Percentiles rank a stretch among this genome's conserved stretches.
Conservation (phyloP, 2,797 vertebrate species). For the Manis crassicaudata region DNA sequence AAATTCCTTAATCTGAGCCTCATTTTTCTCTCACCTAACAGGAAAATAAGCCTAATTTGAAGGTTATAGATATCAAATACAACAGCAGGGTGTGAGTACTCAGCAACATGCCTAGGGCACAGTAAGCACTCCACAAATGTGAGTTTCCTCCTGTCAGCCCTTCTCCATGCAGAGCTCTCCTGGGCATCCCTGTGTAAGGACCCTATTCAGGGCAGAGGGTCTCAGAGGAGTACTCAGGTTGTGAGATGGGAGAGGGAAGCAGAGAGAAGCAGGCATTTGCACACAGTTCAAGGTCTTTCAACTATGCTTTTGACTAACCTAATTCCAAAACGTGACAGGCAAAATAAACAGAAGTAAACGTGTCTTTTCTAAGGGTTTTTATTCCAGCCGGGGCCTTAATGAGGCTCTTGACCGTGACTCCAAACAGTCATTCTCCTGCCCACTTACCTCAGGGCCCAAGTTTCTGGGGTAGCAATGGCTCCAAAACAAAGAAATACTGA, state of each 20-base stretch:
- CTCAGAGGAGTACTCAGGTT: neutral
- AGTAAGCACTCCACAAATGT: neutral
- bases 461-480: neutral
- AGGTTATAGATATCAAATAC: neutral
- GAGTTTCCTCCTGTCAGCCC: too few relatives aligned
- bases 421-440: conserved; percentile 15
- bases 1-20: neutral
- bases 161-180: neutral
- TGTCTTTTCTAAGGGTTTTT: neutral
- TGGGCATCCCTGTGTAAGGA: fast-evolving
- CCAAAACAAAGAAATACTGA: conserved; percentile 51
- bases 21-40: neutral
- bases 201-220: neutral
- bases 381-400: neutral
- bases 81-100: neutral
- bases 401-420: neutral
- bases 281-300: neutral
- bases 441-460: neutral
- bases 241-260: neutral
- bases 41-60: neutral
- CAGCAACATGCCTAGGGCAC: neutral
- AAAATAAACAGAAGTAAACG: conserved; percentile 5
- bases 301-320: conserved; percentile 5
- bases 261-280: neutral
- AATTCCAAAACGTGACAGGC: conserved; percentile 27